These are phyloP conservation scores for Blomia tropicalis DNA, from an alignment of 2,888 invertebrate species.

Conservation along the genomic window DNA sequence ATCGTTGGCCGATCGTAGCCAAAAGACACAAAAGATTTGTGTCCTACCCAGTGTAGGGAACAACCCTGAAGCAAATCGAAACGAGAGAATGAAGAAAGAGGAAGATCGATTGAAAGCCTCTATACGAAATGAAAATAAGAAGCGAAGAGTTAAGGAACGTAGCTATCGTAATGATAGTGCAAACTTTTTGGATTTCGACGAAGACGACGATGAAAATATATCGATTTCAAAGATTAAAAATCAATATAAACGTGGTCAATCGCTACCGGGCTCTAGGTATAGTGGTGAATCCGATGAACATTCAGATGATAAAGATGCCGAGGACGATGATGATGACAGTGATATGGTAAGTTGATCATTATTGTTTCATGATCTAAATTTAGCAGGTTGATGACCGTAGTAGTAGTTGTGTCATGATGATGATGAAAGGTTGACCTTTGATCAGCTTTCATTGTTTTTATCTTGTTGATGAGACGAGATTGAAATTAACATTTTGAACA, in stretches of 20 bases:
- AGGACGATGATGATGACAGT: constrained; percentile 25
- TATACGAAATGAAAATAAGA: constrained; percentile 52
- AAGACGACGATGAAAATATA: constrained; percentile 74
- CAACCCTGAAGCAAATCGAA: constrained; percentile 84
- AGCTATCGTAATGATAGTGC: constrained; percentile 39
- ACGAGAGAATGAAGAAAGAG: constrained; percentile 87
- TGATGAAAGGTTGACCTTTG: no score
- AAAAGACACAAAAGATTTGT: constrained; percentile 84
- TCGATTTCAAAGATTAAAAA: constrained; percentile 86
- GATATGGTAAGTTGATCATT: constrained; percentile 25
- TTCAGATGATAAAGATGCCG: constrained; percentile 23
- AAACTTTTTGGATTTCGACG: constrained; percentile 44
- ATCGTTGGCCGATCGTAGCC: constrained; percentile 82
- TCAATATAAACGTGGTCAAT: constrained; percentile 38
- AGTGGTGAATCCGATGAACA: constrained; percentile 24
- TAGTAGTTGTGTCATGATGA: no score
- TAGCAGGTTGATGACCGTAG: no score
- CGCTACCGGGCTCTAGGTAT: constrained; percentile 11
- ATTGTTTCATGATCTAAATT: not conserved
- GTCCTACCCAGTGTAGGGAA: constrained; percentile 80
- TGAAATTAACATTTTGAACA: no score
- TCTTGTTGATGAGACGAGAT: no score
- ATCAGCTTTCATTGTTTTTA: no score
- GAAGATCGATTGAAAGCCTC: constrained; percentile 85
- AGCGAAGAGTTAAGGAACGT: constrained; percentile 43